Conservation (phyloP, 2,113 vertebrate genomes). For the Triplophysa rosa region DNA sequence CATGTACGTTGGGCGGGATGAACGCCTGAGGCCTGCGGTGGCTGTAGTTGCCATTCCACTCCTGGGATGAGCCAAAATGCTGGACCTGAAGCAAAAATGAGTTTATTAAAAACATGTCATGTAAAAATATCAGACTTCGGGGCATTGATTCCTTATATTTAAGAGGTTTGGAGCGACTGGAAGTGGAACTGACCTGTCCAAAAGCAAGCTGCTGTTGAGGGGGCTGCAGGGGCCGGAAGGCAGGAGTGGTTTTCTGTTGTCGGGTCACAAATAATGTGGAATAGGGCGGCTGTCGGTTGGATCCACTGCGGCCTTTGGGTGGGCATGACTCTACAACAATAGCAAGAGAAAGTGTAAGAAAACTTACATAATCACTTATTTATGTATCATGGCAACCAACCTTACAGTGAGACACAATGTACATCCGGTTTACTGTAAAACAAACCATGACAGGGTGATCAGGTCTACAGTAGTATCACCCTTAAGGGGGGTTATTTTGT, state of each 20-base stretch:
- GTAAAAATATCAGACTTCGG: too few relatives aligned
- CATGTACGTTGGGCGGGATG: slow-evolving; percentile 81
- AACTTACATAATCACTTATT: not conserved
- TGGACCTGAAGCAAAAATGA: slow-evolving; percentile 81
- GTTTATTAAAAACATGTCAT: not conserved
- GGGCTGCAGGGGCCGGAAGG: slow-evolving; percentile 77
- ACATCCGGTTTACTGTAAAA: too few relatives aligned
- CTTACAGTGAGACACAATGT: too few relatives aligned
- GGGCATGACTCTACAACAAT: slow-evolving; percentile 79
- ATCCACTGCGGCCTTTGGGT: slow-evolving; percentile 81
- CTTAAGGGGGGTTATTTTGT: too few relatives aligned
- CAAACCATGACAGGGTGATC: too few relatives aligned
- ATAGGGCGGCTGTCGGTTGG: slow-evolving; percentile 80
- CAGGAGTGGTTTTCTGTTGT: slow-evolving; percentile 85
- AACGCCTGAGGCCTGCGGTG: slow-evolving; percentile 90
- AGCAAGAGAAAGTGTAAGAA: not conserved
- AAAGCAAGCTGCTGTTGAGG: slow-evolving; percentile 83
- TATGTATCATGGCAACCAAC: too few relatives aligned
- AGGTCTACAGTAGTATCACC: too few relatives aligned
- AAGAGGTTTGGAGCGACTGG: not conserved
- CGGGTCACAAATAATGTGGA: slow-evolving; percentile 79
- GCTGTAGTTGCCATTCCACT: slow-evolving; percentile 93
- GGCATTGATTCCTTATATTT: too few relatives aligned
- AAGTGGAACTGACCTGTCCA: slow-evolving; percentile 80
- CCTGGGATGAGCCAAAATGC: slow-evolving; percentile 86